Conservation (phyloP, 2,113 vertebrate genomes). For the Passer domesticus region DNA sequence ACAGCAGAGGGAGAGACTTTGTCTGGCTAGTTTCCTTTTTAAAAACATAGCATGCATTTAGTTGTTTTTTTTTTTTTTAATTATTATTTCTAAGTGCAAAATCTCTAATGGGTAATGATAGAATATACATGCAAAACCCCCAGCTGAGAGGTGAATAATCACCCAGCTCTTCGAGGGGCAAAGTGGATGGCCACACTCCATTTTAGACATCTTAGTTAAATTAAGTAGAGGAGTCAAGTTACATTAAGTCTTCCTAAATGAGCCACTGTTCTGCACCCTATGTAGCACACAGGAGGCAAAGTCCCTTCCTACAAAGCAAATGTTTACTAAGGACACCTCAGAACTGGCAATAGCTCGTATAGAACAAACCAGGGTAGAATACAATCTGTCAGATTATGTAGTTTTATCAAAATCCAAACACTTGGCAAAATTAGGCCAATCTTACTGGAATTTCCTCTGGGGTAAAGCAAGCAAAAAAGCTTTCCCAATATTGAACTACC, state of each 20-base stretch:
- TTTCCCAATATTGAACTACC: not conserved
- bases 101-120: not conserved
- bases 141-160: not conserved
- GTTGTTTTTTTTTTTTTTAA: not conserved
- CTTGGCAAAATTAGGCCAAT: not conserved
- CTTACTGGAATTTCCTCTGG: not conserved
- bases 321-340: not conserved
- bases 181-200: not conserved
- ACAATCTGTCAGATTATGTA: not conserved
- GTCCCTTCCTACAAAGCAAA: not conserved
- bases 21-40: not conserved
- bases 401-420: not conserved
- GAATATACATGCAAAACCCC: not conserved
- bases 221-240: not conserved
- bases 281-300: not conserved
- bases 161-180: not conserved
- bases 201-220: not conserved
- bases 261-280: not conserved
- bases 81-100: not conserved
- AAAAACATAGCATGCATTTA: not conserved
- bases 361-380: not conserved
- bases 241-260: not conserved
- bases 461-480: not conserved
- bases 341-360: not conserved
- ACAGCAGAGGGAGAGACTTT: not conserved